Conservation (phyloP, 2,888 invertebrate genomes). For the Drosophila koepferae region DNA sequence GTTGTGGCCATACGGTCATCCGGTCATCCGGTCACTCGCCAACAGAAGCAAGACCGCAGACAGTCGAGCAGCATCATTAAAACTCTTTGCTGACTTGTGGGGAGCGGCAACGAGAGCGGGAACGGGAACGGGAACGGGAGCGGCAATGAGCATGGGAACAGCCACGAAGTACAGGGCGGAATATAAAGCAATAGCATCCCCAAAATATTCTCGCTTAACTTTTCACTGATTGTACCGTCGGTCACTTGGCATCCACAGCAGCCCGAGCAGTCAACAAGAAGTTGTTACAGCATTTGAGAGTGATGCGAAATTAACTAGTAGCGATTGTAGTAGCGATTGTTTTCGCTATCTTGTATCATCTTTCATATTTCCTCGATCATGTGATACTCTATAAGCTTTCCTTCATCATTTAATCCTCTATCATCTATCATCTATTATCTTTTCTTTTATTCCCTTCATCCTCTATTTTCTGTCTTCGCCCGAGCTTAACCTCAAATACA, state of each 20-base stretch:
- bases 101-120: background rate
- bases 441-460: background rate
- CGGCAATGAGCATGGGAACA: background rate
- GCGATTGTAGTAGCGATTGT: conserved; percentile 20
- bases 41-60: conserved; percentile 52
- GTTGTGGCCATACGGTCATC: conserved; percentile 65
- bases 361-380: background rate
- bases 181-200: conserved; percentile 19
- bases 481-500: background rate
- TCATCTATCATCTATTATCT: background rate
- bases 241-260: conserved; percentile 30
- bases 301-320: conserved; percentile 19
- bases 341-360: too few species aligned
- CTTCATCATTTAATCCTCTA: background rate
- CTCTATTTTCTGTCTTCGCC: background rate
- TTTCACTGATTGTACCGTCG: conserved; percentile 56
- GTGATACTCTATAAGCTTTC: too few species aligned
- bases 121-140: background rate
- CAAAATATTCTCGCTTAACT: conserved; percentile 67
- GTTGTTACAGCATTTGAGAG: conserved; percentile 25
- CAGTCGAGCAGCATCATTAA: conserved; percentile 71
- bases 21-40: conserved; percentile 62
- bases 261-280: conserved; percentile 14
- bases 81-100: conserved; percentile 48
- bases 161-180: background rate